phyloP scores from a whole-genome alignment of 2,888 invertebrate species.

The Zhuqinia jingwanae region DNA sequence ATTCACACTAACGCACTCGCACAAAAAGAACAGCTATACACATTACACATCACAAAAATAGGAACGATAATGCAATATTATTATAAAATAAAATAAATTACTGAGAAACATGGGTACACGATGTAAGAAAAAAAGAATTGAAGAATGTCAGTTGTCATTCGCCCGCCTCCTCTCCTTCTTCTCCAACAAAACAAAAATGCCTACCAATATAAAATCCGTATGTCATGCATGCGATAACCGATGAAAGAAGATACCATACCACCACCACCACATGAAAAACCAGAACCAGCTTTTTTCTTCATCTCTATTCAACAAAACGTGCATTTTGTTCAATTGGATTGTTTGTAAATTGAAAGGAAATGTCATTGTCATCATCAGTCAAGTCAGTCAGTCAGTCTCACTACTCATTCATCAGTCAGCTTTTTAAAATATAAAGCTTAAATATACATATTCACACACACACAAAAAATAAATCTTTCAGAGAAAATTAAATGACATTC shows the following conservation, averaged over 20 bases:
- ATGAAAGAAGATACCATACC: conserved; percentile 19
- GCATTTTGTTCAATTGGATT: conserved; percentile 44
- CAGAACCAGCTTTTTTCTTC: conserved; percentile 56
- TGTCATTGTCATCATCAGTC: conserved; percentile 67
- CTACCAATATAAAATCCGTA: conserved; percentile 60
- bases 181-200: conserved; percentile 41
- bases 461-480: conserved; percentile 23
- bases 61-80: conserved; percentile 33
- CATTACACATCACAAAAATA: background rate
- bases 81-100: too few relatives aligned
- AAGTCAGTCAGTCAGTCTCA: conserved; percentile 15
- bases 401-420: too few relatives aligned
- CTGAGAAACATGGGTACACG: conserved; percentile 41
- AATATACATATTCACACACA: too few relatives aligned
- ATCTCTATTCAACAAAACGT: conserved; percentile 28
- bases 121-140: background rate
- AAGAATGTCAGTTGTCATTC: conserved; percentile 33
- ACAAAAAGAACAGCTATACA: conserved; percentile 44
- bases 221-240: conserved; percentile 53
- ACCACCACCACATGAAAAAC: background rate
- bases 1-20: conserved; percentile 38
- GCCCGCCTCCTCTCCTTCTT: conserved; percentile 15
- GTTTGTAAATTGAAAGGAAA: conserved; percentile 59
- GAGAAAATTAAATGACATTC: conserved; percentile 28
- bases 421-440: conserved; percentile 5